These are phyloP conservation scores for Elysia chlorotica DNA, from an alignment of 1,140 invertebrate genomes.

Conservation along the genomic window DNA sequence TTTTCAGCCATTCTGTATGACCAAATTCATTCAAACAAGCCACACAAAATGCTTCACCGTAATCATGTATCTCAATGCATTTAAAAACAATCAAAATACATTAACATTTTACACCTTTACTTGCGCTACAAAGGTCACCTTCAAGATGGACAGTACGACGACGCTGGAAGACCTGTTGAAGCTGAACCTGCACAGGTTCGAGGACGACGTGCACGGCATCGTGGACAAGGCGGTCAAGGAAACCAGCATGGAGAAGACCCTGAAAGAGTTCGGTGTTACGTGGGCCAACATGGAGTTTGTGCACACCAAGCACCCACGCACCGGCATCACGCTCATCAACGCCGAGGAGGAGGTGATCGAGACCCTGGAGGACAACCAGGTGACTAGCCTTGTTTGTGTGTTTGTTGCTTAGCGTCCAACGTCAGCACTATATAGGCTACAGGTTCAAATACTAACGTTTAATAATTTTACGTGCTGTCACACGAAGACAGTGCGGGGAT, in stretches of 20 bases:
- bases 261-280: constrained; percentile 85
- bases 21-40: too few relatives aligned
- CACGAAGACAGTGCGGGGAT: too few relatives aligned
- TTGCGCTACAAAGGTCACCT: too few relatives aligned
- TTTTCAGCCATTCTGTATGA: too few relatives aligned
- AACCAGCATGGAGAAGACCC: constrained; percentile 95
- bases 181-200: constrained; percentile 90
- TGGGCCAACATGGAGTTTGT: constrained; percentile 96
- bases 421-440: background rate
- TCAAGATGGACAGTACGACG: constrained; percentile 91
- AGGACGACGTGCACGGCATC: constrained; percentile 95
- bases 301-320: constrained; percentile 83
- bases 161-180: constrained; percentile 88
- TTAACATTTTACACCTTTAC: too few relatives aligned
- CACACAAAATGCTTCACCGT: too few relatives aligned
- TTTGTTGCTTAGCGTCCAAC: background rate
- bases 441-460: background rate
- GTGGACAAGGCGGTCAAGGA: constrained; percentile 97
- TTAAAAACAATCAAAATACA: too few relatives aligned
- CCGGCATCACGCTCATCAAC: constrained; percentile 79
- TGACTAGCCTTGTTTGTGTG: too few relatives aligned
- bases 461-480: too few relatives aligned
- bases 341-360: constrained; percentile 95
- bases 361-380: constrained; percentile 96
- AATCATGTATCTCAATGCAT: too few relatives aligned